A percentile compares a stretch with the other conserved stretches of the same genome.
Evolutionary conservation across 1,140 invertebrate genomes (phyloP).

Genomic region (Uloborus diversus): DNA sequence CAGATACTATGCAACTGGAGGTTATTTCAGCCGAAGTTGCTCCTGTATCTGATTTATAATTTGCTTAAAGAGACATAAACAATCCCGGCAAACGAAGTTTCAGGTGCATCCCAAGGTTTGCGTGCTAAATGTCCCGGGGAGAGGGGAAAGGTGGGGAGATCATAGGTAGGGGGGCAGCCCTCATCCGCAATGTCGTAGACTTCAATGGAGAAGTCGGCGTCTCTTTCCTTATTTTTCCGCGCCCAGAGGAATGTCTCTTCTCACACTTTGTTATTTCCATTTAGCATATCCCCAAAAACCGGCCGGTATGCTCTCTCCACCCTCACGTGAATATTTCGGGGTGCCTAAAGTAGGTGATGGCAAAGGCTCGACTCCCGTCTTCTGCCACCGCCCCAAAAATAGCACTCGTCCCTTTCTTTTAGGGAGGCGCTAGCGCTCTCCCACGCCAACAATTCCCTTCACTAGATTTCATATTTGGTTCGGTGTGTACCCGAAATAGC

Average conservation of each 20-base stretch:
- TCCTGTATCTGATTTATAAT: too few relatives aligned
- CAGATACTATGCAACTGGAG: too few relatives aligned
- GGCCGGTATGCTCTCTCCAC: conserved; percentile 6
- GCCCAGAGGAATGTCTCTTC: not conserved
- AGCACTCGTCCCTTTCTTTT: conserved; percentile 6
- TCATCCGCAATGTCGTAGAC: too few relatives aligned
- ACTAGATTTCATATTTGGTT: conserved; percentile 47
- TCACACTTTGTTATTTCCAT: not conserved
- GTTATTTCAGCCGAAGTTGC: too few relatives aligned
- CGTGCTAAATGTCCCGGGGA: too few relatives aligned
- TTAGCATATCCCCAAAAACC: not conserved
- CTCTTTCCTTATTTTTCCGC: too few relatives aligned
- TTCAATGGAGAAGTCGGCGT: too few relatives aligned
- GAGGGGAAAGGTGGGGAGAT: too few relatives aligned
- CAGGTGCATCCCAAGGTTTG: too few relatives aligned
- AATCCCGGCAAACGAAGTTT: too few relatives aligned
- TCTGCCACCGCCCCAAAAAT: conserved; percentile 19
- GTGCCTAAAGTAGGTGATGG: conserved; percentile 48
- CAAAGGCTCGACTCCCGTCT: not conserved
- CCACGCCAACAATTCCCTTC: conserved; percentile 35
- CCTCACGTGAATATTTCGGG: conserved; percentile 12
- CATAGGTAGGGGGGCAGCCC: too few relatives aligned
- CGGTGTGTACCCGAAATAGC: conserved; percentile 35
- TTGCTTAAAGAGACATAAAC: too few relatives aligned
- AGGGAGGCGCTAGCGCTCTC: conserved; percentile 7